Conservation (phyloP, 2,113 vertebrate genomes). For the Mirza zaza region DNA sequence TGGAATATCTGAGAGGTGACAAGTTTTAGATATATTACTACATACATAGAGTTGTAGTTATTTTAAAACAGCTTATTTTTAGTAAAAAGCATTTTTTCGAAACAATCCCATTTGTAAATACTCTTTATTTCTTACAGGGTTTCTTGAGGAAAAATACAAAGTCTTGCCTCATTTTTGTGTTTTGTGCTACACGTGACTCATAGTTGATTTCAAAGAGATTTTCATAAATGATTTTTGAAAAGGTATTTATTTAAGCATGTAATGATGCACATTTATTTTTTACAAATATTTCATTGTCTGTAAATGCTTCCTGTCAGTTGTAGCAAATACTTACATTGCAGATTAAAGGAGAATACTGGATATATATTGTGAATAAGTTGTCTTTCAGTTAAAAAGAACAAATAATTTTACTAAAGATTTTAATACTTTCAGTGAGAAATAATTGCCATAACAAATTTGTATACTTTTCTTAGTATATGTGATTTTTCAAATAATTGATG, state of each 20-base stretch:
- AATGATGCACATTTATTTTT: conserved; percentile 38
- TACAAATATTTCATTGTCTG: neutral
- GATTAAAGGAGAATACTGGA: neutral
- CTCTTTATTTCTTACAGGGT: conserved; percentile 4
- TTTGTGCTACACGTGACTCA: neutral
- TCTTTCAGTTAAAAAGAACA: neutral
- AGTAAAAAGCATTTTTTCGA: neutral
- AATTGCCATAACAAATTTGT: neutral
- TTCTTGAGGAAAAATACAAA: conserved; percentile 34
- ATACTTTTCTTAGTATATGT: neutral
- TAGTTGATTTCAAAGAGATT: neutral
- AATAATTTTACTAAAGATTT: neutral
- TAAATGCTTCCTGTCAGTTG: neutral
- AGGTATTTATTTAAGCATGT: conserved; percentile 18
- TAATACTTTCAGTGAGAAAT: neutral
- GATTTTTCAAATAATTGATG: neutral
- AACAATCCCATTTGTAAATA: neutral
- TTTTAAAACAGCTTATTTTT: conserved; percentile 25
- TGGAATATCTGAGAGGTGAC: neutral
- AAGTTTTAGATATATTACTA: neutral
- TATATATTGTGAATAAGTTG: conserved; percentile 5
- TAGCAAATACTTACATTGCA: neutral
- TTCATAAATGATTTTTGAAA: neutral
- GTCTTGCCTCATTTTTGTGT: neutral
- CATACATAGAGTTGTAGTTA: neutral